Conservation (phyloP, 1,140 invertebrate species). For the Nephila pilipes region DNA sequence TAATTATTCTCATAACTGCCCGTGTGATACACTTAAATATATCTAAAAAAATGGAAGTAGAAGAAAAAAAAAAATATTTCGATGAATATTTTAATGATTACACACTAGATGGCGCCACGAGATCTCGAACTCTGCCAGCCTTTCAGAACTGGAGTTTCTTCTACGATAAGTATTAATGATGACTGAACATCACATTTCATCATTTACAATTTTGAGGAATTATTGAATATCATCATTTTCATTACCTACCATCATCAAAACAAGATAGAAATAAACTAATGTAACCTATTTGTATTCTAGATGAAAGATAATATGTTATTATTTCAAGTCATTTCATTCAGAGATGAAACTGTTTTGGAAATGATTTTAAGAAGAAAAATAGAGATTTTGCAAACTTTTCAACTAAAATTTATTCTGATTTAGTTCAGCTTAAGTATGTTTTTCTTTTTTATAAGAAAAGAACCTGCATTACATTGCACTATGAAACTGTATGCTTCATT, state of each 20-base stretch:
- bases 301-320: neutral
- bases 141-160: neutral
- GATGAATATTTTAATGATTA: constrained; percentile 45
- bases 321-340: neutral
- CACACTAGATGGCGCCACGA: constrained; percentile 55
- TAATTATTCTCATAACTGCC: constrained; percentile 50
- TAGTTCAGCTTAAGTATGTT: neutral
- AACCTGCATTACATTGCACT: neutral
- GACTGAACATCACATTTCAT: neutral
- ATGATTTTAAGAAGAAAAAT: neutral
- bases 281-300: neutral
- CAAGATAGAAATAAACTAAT: neutral
- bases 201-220: neutral
- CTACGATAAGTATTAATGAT: neutral
- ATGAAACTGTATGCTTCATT: neutral
- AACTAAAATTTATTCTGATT: neutral
- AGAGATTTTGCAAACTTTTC: too few species aligned
- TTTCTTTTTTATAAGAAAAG: neutral
- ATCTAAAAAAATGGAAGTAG: neutral
- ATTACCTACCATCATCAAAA: neutral
- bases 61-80: neutral
- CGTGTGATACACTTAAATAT: constrained; percentile 25
- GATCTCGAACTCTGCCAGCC: neutral
- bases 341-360: neutral
- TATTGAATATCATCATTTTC: neutral